Evolutionary conservation across 2,113 vertebrate species (phyloP).

Genomic region (Hippocampus guttulatus): DNA sequence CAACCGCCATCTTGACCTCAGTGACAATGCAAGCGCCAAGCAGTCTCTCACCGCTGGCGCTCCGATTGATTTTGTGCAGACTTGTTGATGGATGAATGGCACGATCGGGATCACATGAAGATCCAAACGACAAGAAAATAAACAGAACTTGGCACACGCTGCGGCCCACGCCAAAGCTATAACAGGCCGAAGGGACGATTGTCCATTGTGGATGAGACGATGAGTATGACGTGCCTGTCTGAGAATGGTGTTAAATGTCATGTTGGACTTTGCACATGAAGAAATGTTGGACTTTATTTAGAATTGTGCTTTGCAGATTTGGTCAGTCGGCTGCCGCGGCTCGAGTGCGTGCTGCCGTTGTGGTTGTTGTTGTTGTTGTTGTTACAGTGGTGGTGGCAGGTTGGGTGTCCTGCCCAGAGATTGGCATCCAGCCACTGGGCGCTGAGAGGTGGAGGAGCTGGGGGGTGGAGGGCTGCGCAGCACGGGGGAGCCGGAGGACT

Average conservation of each 20-base stretch:
- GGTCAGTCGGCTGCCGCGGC: not conserved
- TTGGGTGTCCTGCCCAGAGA: slow-evolving; percentile 51
- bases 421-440: slow-evolving; percentile 41
- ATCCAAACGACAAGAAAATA: slow-evolving; percentile 42
- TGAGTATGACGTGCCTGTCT: slow-evolving; percentile 51
- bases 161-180: slow-evolving; percentile 33
- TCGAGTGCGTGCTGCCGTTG: too few species aligned
- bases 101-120: slow-evolving; percentile 27
- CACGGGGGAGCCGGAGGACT: slow-evolving; percentile 22
- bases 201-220: slow-evolving; percentile 12
- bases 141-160: slow-evolving; percentile 20
- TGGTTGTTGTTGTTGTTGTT: not conserved
- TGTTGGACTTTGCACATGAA: slow-evolving; percentile 11
- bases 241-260: slow-evolving; percentile 52
- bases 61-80: slow-evolving; percentile 50
- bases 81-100: slow-evolving; percentile 33
- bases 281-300: slow-evolving; percentile 6
- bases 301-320: slow-evolving; percentile 11
- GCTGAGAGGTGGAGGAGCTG: slow-evolving; percentile 1
- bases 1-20: slow-evolving; percentile 38
- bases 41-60: slow-evolving; percentile 33
- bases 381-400: slow-evolving; percentile 14
- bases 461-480: slow-evolving; percentile 16
- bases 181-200: slow-evolving; percentile 28
- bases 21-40: slow-evolving; percentile 45